Conservation (phyloP, 2,797 vertebrate species). For the Pangasius djambal region DNA sequence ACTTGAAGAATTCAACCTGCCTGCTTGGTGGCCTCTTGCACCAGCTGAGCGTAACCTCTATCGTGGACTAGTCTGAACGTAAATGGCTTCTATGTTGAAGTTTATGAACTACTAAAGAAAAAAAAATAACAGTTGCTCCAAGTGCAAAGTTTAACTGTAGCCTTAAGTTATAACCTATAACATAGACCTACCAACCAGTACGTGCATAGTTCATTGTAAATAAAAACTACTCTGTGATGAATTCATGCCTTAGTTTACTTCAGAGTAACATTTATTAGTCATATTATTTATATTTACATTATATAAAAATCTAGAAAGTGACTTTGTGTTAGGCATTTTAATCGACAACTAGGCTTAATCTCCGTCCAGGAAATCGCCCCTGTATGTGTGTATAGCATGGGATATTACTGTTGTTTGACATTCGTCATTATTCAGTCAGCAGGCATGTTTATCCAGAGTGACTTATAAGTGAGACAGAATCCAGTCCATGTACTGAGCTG, state of each 20-base stretch:
- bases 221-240: neutral
- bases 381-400: neutral
- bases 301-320: neutral
- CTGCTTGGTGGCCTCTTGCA: neutral
- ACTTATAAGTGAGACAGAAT: neutral
- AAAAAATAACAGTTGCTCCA: neutral
- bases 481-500: neutral
- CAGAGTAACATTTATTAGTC: neutral
- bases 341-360: neutral
- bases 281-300: neutral
- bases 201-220: neutral
- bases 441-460: conserved; percentile 1
- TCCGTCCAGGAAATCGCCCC: neutral
- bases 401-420: neutral
- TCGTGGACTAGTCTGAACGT: too few species aligned
- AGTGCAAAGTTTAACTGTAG: neutral
- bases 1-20: neutral
- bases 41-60: too few species aligned
- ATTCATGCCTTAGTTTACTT: neutral
- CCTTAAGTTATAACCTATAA: neutral
- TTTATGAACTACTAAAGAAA: too few species aligned
- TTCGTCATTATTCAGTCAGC: neutral
- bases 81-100: too few species aligned
- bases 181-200: neutral
- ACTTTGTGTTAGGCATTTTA: neutral